These are phyloP conservation scores for Cephus spinipes DNA, from an alignment of 2,888 invertebrate genomes.

Conservation along the genomic window DNA sequence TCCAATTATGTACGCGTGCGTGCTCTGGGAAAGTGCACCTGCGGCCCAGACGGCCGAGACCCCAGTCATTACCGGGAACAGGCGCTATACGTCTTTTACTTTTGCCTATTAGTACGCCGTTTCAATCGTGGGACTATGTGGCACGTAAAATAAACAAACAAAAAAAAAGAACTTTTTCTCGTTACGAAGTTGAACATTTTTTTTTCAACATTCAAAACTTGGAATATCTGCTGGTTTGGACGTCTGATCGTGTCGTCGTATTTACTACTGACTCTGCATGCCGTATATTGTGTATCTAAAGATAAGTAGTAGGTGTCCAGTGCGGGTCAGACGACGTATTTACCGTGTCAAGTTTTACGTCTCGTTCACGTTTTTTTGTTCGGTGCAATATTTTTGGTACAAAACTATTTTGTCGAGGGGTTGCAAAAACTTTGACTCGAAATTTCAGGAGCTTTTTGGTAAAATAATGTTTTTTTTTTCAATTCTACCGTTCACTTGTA, in stretches of 20 bases:
- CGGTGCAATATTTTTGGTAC: background rate
- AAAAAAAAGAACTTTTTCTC: background rate
- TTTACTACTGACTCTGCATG: background rate
- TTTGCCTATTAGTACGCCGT: background rate
- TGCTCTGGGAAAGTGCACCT: slow-evolving; percentile 30
- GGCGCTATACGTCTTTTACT: background rate
- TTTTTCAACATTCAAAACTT: background rate
- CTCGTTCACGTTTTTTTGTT: background rate
- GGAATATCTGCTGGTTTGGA: background rate
- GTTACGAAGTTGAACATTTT: background rate
- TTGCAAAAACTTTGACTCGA: background rate
- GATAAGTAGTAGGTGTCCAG: background rate
- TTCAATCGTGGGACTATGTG: background rate
- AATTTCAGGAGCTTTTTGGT: background rate
- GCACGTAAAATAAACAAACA: background rate
- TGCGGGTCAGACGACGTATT: background rate
- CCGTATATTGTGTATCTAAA: background rate
- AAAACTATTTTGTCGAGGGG: too few relatives aligned
- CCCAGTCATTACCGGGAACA: slow-evolving; percentile 7
- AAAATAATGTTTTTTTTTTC: background rate
- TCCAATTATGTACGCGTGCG: slow-evolving; percentile 32
- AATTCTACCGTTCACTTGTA: background rate
- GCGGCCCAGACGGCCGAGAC: slow-evolving; percentile 27
- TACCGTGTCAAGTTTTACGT: background rate
- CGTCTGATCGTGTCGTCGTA: background rate